Evolutionary conservation across 2,797 vertebrate species (phyloP), one percentile per base, ranked within the genome.

Genomic region (Esox masquinongy): DNA sequence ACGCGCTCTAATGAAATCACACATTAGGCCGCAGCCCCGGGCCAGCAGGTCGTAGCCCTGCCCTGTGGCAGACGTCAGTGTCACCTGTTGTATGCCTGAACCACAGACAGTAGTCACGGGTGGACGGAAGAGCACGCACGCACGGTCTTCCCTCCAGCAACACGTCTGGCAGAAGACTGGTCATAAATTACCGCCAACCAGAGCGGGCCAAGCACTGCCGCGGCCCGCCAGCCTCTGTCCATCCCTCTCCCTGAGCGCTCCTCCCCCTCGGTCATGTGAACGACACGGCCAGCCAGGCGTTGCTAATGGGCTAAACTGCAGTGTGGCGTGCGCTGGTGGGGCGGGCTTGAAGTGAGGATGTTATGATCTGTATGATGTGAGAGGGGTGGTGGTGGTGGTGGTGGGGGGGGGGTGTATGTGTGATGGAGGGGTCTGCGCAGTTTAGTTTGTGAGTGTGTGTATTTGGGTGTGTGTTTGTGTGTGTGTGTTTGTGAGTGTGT

Each of bases 261-360:
- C 5, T 80, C 83, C 87, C 89, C 86, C 83, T 85, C 87, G 85
- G 86, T 89, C 88, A 85, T 83, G 49, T 77, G 82, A 79, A 80
- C 80, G 80, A 72, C 80, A 79, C 74, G 82, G 79, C 83, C 86
- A 90, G 80, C 86, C 88, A 88, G 87, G 88, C 92, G 89, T 91
- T 90, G 88, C 85, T 91, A 93, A 92, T 88, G 85, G 88, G 89
- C 89, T 92, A 88, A 93, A 91, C 87, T 89, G 88, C 83, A 84
- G 87, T 82, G 76, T 82, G 77, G 86, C 77, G 31, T 71, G 80
- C 68, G 80, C 84, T 81, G 86, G 84, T 79, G 83, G 83, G 66
- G 73, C 75, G 9, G 73, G 74, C 76, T 77, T 36, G 61, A 47
- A 78, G 72, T 9, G 3, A 2, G n/a, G n/a, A 9, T 15, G n/a